A percentile compares a stretch with the other conserved stretches of the same genome.
Conservation (phyloP, 2,797 vertebrate genomes). For the Muscicapa comitata region DNA sequence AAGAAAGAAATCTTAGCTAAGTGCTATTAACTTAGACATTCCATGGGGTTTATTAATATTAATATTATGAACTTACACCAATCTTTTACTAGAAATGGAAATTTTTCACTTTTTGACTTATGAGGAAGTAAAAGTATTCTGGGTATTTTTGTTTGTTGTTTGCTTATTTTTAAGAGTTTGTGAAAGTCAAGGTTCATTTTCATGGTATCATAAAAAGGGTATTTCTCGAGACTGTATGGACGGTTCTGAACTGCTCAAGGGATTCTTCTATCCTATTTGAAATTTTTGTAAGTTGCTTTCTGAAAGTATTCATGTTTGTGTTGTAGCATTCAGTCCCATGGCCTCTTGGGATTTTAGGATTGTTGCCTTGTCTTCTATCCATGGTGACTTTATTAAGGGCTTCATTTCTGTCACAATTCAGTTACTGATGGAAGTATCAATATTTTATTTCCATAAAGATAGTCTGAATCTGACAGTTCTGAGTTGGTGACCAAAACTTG, state of each 20-base stretch:
- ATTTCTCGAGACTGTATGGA: neutral
- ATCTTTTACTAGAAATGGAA: neutral
- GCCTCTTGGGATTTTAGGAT: neutral
- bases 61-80: neutral
- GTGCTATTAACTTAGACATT: neutral
- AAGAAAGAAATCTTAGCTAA: neutral
- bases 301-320: neutral
- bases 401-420: neutral
- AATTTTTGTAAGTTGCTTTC: neutral
- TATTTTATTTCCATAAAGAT: neutral
- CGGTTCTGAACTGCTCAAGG: neutral
- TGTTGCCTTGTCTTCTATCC: neutral
- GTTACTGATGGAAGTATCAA: neutral
- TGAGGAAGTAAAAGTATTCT: neutral
- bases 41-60: neutral
- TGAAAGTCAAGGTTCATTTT: neutral
- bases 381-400: neutral
- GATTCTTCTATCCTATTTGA: neutral
- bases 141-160: neutral
- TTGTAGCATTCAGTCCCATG: neutral
- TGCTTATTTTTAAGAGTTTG: neutral
- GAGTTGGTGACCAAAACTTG: neutral
- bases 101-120: neutral
- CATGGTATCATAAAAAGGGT: neutral
- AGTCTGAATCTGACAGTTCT: neutral